Percentiles rank a stretch among this genome's conserved stretches.
These are phyloP conservation scores for Nipponacmea schrenckii DNA, from an alignment of 2,888 invertebrate genomes.

Conservation along the genomic window DNA sequence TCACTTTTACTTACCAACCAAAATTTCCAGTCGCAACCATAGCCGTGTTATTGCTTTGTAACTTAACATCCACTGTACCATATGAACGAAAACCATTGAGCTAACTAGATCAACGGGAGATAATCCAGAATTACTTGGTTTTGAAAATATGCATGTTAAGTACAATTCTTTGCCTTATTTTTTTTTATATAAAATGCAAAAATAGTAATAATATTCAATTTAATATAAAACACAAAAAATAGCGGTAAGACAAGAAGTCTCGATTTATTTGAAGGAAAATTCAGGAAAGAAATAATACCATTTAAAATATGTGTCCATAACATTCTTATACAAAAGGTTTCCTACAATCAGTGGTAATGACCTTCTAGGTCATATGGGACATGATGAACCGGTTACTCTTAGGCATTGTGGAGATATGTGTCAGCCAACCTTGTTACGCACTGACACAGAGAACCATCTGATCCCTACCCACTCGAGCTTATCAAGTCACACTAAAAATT, in stretches of 20 bases:
- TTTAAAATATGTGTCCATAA: too few relatives aligned
- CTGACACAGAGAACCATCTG: slow-evolving; percentile 8
- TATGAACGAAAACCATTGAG: slow-evolving; percentile 71
- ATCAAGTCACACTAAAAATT: too few relatives aligned
- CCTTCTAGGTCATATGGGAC: slow-evolving; percentile 4
- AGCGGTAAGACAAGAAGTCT: too few relatives aligned
- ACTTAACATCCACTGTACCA: slow-evolving; percentile 76
- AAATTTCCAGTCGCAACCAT: slow-evolving; percentile 75
- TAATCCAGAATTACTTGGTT: not conserved
- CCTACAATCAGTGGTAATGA: not conserved
- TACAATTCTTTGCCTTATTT: not conserved
- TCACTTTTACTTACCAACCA: slow-evolving; percentile 70
- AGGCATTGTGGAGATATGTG: slow-evolving; percentile 3
- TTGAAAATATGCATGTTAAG: not conserved
- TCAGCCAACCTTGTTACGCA: slow-evolving; percentile 8
- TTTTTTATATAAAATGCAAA: not conserved
- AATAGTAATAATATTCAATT: not conserved
- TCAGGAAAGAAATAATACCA: too few relatives aligned
- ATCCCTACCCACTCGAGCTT: not conserved
- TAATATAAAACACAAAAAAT: too few relatives aligned
- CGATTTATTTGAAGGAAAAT: too few relatives aligned
- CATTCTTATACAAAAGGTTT: too few relatives aligned
- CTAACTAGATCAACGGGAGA: slow-evolving; percentile 44
- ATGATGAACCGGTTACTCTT: slow-evolving; percentile 8
- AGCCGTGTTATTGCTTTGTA: slow-evolving; percentile 71